These are phyloP conservation scores for Hippocampus barbouri DNA, from an alignment of 2,113 vertebrate species.

Conservation along the genomic window DNA sequence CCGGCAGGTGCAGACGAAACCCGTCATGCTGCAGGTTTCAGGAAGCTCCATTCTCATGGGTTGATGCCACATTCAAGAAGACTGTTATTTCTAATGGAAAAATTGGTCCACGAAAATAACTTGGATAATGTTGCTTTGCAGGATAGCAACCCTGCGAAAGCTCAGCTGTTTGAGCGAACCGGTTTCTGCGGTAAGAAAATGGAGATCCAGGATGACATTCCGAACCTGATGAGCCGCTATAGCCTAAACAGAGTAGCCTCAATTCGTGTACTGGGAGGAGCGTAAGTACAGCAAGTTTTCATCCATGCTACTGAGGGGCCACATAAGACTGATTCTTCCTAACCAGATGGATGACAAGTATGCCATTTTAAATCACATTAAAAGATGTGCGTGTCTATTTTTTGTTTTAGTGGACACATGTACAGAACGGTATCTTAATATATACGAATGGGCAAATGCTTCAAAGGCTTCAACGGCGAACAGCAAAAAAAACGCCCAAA, in stretches of 20 bases:
- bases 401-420: too few relatives aligned
- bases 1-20: background rate
- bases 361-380: too few relatives aligned
- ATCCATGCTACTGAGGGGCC: too few relatives aligned
- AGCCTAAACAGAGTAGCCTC: conserved; percentile 66
- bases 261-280: conserved; percentile 68
- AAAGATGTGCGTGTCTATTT: too few relatives aligned
- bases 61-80: background rate
- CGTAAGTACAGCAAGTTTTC: conserved; percentile 35
- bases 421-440: too few relatives aligned
- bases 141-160: conserved; percentile 58
- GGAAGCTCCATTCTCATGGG: background rate
- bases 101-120: background rate
- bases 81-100: background rate
- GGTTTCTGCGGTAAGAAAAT: conserved; percentile 74
- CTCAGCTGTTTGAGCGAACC: conserved; percentile 64
- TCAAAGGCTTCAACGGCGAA: too few relatives aligned
- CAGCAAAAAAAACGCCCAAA: too few relatives aligned
- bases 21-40: background rate
- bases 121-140: conserved; percentile 8
- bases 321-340: too few relatives aligned
- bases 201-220: conserved; percentile 72
- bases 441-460: too few relatives aligned
- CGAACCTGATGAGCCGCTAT: conserved; percentile 72
- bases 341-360: too few relatives aligned